Conservation (phyloP, 1,140 invertebrate species). For the Lordiphosa mommai region DNA sequence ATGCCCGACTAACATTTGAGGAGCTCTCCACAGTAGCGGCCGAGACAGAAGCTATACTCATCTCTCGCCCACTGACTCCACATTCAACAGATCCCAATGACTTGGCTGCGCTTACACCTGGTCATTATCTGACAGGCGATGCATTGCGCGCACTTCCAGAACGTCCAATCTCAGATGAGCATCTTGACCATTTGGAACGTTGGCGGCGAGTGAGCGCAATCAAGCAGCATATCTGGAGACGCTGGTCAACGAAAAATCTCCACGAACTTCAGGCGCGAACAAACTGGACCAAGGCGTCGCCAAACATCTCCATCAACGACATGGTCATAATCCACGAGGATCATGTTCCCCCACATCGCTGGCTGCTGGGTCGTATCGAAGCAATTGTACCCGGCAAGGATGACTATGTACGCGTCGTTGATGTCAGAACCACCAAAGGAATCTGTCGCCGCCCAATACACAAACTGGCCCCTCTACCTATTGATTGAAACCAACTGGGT, state of each 20-base stretch:
- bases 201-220: not conserved
- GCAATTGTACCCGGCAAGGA: too few relatives aligned
- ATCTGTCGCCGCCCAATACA: too few relatives aligned
- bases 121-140: not conserved
- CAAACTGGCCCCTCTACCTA: too few relatives aligned
- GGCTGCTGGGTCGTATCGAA: too few relatives aligned
- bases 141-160: not conserved
- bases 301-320: too few relatives aligned
- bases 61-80: not conserved
- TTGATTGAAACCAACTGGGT: too few relatives aligned
- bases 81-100: slow-evolving; percentile 1
- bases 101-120: not conserved
- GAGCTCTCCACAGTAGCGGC: not conserved
- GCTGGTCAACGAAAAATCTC: not conserved
- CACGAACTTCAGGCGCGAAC: too few relatives aligned
- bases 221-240: slow-evolving; percentile 1
- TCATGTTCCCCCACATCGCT: too few relatives aligned
- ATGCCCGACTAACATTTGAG: not conserved
- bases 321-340: too few relatives aligned
- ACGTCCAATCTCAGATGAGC: not conserved
- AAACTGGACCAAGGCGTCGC: too few relatives aligned
- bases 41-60: not conserved
- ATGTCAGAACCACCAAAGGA: too few relatives aligned
- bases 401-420: too few relatives aligned
- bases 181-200: not conserved